Conservation (phyloP, 1,140 invertebrate species). For the Potamilus streckersoni region DNA sequence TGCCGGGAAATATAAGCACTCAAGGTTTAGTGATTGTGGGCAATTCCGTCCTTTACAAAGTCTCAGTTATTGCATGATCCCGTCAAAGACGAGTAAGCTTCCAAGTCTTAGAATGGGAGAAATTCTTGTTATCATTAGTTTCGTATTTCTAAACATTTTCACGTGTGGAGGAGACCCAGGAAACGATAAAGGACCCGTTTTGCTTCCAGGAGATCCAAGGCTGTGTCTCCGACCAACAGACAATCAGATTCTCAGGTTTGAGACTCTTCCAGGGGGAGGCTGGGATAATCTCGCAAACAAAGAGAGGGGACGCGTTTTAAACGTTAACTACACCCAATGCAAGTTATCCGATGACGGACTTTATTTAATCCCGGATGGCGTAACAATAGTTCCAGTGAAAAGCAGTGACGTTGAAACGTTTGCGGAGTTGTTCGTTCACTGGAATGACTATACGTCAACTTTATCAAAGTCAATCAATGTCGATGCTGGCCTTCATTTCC, state of each 20-base stretch:
- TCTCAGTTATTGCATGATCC: too few relatives aligned
- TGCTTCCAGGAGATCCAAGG: background rate
- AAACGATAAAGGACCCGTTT: too few relatives aligned
- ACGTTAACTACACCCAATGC: conserved; percentile 42
- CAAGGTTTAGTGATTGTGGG: too few relatives aligned
- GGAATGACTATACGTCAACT: conserved; percentile 37
- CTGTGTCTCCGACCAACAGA: background rate
- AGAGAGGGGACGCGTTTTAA: conserved; percentile 37
- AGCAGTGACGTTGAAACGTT: conserved; percentile 32
- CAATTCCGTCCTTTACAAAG: too few relatives aligned
- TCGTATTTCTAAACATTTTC: too few relatives aligned
- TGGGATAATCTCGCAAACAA: conserved; percentile 57
- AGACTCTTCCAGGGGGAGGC: conserved; percentile 48
- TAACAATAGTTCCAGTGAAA: conserved; percentile 42
- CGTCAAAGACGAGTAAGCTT: too few relatives aligned
- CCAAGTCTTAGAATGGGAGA: too few relatives aligned
- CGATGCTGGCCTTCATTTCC: conserved; percentile 25
- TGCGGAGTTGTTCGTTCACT: conserved; percentile 39
- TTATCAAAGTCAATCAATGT: conserved; percentile 37
- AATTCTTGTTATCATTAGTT: too few relatives aligned
- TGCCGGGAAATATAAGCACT: too few relatives aligned
- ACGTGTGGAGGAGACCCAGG: too few relatives aligned
- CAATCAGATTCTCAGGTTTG: conserved; percentile 14
- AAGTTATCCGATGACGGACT: conserved; percentile 40
- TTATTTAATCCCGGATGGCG: conserved; percentile 48